Conservation (phyloP, 2,888 invertebrate genomes). For the Eupithecia insigniata region DNA sequence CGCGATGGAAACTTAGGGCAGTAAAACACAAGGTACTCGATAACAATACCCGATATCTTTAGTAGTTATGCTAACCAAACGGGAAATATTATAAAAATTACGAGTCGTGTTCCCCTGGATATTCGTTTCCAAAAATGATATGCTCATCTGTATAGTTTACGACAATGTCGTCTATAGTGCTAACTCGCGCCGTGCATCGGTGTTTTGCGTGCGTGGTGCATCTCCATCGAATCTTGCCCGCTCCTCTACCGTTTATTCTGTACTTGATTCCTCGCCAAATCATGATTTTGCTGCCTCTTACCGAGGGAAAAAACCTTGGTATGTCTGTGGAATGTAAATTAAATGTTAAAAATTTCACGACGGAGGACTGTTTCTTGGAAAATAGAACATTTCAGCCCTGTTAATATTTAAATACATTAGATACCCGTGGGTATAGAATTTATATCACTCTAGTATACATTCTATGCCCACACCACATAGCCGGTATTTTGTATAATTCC, state of each 20-base stretch:
- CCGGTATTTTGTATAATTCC: too few species aligned
- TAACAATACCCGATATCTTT: too few species aligned
- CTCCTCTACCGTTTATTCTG: conserved; percentile 12
- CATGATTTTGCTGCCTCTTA: conserved; percentile 21
- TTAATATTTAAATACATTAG: too few species aligned
- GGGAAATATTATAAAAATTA: background rate
- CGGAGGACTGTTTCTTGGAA: background rate
- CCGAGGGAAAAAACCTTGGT: conserved; percentile 1
- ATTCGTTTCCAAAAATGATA: background rate
- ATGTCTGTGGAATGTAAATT: background rate
- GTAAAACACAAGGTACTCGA: too few species aligned
- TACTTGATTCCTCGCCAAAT: conserved; percentile 16
- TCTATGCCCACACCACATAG: too few species aligned
- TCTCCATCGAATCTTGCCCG: conserved; percentile 36
- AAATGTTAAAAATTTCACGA: background rate
- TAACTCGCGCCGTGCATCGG: conserved; percentile 6
- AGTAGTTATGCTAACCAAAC: background rate
- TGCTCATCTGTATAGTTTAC: background rate
- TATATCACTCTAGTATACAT: too few species aligned
- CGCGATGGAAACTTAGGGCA: too few species aligned
- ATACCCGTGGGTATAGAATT: too few species aligned
- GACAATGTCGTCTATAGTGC: background rate
- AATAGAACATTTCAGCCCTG: background rate
- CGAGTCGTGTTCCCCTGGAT: background rate
- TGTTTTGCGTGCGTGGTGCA: conserved; percentile 45